A percentile compares a stretch with the other conserved stretches of the same genome.
phyloP scores from a whole-genome alignment of 2,888 invertebrate species.

The Ochropacha duplaris region DNA sequence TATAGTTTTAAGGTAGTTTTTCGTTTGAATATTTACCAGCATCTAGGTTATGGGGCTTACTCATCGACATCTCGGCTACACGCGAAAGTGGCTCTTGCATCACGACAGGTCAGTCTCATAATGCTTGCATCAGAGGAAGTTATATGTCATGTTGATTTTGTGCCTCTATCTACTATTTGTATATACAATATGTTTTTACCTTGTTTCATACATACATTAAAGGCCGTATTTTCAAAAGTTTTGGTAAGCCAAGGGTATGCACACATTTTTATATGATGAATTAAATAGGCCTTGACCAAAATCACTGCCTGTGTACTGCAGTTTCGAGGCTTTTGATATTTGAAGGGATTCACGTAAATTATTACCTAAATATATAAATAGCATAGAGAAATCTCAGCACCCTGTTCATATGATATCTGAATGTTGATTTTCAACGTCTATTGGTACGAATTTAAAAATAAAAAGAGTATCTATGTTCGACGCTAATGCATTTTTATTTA shows the following conservation, averaged over 20 bases:
- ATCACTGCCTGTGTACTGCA: background rate
- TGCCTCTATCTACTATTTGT: conserved; percentile 25
- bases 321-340: background rate
- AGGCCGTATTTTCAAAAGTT: background rate
- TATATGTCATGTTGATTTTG: conserved; percentile 44
- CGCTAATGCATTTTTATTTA: too few species aligned
- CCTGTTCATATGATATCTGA: too few species aligned
- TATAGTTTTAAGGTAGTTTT: conserved; percentile 35
- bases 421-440: too few species aligned
- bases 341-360: too few species aligned
- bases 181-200: conserved; percentile 19
- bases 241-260: background rate
- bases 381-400: too few species aligned
- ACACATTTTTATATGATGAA: background rate
- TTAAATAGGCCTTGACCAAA: background rate
- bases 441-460: too few species aligned
- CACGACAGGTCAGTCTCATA: conserved; percentile 69
- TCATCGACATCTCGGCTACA: conserved; percentile 55
- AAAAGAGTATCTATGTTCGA: too few species aligned
- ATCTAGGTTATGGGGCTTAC: conserved; percentile 73
- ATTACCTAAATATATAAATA: too few species aligned
- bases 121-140: conserved; percentile 64
- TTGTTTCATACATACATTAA: background rate
- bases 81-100: conserved; percentile 77
- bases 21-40: conserved; percentile 37